phyloP scores from a whole-genome alignment of 2,797 vertebrate genomes.

The Danio albolineatus region DNA sequence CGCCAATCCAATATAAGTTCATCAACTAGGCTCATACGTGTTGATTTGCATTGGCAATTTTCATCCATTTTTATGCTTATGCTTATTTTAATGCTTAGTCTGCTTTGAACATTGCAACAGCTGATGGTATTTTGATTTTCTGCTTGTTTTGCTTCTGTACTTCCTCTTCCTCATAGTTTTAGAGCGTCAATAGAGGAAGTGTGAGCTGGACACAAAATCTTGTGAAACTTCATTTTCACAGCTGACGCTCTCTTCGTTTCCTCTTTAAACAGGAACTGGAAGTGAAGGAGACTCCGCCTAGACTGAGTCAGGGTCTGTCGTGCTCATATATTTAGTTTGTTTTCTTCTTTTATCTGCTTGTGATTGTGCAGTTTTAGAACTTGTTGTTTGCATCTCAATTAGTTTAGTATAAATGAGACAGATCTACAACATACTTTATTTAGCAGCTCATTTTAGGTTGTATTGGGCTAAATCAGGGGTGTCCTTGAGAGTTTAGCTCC shows the following conservation, averaged over 20 bases:
- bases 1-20: background rate
- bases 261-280: conserved; percentile 36
- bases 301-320: background rate
- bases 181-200: conserved; percentile 32
- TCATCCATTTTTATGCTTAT: too few relatives aligned
- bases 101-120: background rate
- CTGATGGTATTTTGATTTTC: background rate
- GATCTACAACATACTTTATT: background rate
- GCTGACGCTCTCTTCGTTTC: conserved; percentile 28
- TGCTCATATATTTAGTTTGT: background rate
- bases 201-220: background rate
- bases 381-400: background rate
- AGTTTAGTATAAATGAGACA: background rate
- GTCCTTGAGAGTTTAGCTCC: too few relatives aligned
- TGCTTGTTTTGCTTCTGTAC: conserved; percentile 17
- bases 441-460: background rate
- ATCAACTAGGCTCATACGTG: background rate
- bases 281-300: background rate
- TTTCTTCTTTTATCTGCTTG: background rate
- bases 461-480: too few relatives aligned
- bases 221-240: conserved; percentile 38
- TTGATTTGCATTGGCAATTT: background rate
- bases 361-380: background rate
- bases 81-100: too few relatives aligned
- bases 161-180: conserved; percentile 13